A percentile compares a stretch with the other conserved stretches of the same genome.
These are phyloP conservation scores for Melitaea athalia DNA, from an alignment of 2,888 invertebrate species.

Conservation along the genomic window DNA sequence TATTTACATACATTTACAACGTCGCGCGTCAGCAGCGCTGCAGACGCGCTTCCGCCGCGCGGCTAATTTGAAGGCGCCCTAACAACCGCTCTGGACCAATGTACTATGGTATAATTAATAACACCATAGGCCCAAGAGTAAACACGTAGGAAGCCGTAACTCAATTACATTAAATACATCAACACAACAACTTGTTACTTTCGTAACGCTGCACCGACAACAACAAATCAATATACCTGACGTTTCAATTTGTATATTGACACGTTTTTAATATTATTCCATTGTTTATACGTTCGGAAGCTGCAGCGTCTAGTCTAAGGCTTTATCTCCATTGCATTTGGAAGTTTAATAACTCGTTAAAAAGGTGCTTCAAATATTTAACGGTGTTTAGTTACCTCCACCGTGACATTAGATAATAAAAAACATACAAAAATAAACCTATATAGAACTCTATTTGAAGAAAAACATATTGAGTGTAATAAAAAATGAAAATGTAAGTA, in stretches of 20 bases:
- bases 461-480: too few species aligned
- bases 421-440: too few species aligned
- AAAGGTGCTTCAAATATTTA: not conserved
- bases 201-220: constrained; percentile 51
- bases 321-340: not conserved
- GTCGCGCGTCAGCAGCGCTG: too few species aligned
- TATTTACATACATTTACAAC: too few species aligned
- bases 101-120: constrained; percentile 17
- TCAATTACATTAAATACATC: constrained; percentile 56
- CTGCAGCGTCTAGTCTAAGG: constrained; percentile 43
- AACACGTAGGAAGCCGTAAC: constrained; percentile 41
- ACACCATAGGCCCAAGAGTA: constrained; percentile 28
- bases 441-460: too few species aligned
- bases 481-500: too few species aligned
- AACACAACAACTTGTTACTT: constrained; percentile 27
- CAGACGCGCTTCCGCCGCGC: too few species aligned
- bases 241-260: constrained; percentile 79
- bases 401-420: too few species aligned
- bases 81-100: too few species aligned
- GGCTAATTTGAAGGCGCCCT: too few species aligned
- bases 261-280: constrained; percentile 75
- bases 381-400: too few species aligned
- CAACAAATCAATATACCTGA: constrained; percentile 76
- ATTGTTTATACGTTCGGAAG: constrained; percentile 77
- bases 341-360: not conserved